phyloP scores from a whole-genome alignment of 2,797 vertebrate genomes.

The Sitta carolinensis region DNA sequence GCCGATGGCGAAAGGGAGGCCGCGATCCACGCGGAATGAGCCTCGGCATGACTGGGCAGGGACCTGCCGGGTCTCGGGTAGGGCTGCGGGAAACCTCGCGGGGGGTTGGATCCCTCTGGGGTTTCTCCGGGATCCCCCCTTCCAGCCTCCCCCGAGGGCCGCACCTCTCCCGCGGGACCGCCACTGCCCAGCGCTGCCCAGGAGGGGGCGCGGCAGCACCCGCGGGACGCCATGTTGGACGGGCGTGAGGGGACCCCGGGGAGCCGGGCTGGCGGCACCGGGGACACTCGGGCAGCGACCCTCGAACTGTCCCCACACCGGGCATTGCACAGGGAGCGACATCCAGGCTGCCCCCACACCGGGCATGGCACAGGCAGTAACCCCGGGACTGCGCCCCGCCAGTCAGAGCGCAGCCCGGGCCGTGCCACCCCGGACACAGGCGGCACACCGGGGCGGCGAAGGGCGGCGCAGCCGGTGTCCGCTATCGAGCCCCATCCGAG shows the following conservation, averaged over 20 bases:
- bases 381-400: neutral
- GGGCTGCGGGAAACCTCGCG: neutral
- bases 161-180: fast-evolving
- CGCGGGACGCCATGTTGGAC: neutral
- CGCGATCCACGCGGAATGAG: fast-evolving
- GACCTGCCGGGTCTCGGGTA: neutral
- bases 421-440: neutral
- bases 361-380: neutral
- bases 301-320: no score
- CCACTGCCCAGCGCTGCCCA: neutral
- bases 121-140: fast-evolving
- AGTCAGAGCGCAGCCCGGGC: neutral
- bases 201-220: neutral
- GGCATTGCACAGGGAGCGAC: no score
- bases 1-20: fast-evolving
- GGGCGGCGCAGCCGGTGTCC: neutral
- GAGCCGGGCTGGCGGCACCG: fast-evolving
- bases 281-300: fast-evolving
- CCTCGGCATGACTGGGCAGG: neutral
- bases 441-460: neutral
- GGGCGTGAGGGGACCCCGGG: neutral
- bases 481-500: fast-evolving
- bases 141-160: no score
- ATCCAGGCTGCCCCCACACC: no score
- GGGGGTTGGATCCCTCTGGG: fast-evolving